A percentile compares a stretch with the other conserved stretches of the same genome.
These are phyloP conservation scores for Odobenus rosmarus DNA, from an alignment of 2,113 vertebrate genomes.

Conservation along the genomic window DNA sequence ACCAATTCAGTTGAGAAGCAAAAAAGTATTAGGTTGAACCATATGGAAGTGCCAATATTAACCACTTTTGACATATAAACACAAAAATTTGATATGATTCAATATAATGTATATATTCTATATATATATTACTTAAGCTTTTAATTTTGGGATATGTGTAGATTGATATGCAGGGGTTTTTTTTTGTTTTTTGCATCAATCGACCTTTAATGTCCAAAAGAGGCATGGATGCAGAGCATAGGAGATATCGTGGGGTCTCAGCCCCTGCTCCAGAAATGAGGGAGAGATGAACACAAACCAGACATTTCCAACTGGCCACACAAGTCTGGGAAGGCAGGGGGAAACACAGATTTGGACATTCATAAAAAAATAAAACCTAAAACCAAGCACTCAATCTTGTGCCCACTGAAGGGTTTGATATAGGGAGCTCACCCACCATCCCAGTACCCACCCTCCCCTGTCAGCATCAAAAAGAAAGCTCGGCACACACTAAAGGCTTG, in stretches of 20 bases:
- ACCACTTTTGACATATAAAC: neutral
- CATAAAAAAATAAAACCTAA: slow-evolving; percentile 73
- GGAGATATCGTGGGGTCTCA: slow-evolving; percentile 74
- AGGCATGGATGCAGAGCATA: slow-evolving; percentile 82
- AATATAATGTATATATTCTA: neutral
- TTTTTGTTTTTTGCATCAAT: slow-evolving; percentile 74
- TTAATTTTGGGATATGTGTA: neutral
- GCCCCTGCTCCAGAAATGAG: slow-evolving; percentile 77
- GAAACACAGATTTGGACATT: slow-evolving; percentile 69
- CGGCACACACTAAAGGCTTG: slow-evolving; percentile 34
- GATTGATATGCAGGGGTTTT: neutral
- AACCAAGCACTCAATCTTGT: slow-evolving; percentile 65
- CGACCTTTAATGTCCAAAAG: slow-evolving; percentile 84
- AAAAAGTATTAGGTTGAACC: neutral
- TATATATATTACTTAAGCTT: neutral
- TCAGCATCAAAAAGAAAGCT: slow-evolving; percentile 60
- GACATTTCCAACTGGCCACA: slow-evolving; percentile 78
- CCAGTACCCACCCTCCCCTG: slow-evolving; percentile 57
- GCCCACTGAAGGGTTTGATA: slow-evolving; percentile 54
- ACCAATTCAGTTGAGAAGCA: neutral
- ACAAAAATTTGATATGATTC: neutral
- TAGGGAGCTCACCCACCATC: slow-evolving; percentile 50
- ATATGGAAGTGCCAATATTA: neutral
- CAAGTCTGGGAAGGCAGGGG: slow-evolving; percentile 69
- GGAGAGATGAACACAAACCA: slow-evolving; percentile 77